Conservation (phyloP, 2,888 invertebrate genomes). For the Hemistola chrysoprasaria region DNA sequence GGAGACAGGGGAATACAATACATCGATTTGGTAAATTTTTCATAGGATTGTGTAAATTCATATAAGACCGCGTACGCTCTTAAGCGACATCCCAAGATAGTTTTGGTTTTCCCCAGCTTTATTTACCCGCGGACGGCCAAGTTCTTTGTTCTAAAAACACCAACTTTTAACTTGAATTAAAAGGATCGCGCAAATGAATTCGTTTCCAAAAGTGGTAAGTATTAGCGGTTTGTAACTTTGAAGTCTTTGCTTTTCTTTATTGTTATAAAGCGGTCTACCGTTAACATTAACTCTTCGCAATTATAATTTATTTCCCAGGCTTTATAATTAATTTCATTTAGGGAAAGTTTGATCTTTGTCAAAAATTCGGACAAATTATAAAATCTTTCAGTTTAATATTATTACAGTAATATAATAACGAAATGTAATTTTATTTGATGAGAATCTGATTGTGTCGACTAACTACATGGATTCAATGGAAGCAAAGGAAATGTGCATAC, state of each 20-base stretch:
- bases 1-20: no score
- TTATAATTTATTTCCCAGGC: constrained; percentile 9
- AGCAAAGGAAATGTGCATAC: constrained; percentile 16
- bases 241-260: constrained; percentile 14
- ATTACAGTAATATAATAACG: no score
- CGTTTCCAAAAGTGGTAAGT: constrained; percentile 8
- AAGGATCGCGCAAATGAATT: constrained; percentile 19
- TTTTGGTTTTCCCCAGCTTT: constrained; percentile 8
- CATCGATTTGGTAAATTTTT: no score
- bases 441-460: background rate
- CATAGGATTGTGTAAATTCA: no score
- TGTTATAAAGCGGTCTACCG: constrained; percentile 1
- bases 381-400: no score
- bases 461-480: constrained; percentile 4
- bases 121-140: constrained; percentile 4
- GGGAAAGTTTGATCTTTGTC: background rate
- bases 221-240: constrained; percentile 14
- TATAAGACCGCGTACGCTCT: no score
- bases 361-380: background rate
- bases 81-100: constrained; percentile 5
- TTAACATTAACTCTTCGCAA: constrained; percentile 5
- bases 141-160: constrained; percentile 10
- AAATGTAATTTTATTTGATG: background rate
- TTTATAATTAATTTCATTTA: constrained; percentile 7
- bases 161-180: constrained; percentile 14